Evolutionary conservation across 2,797 vertebrate genomes (phyloP).

Genomic region (Rhinatrema bivittatum): DNA sequence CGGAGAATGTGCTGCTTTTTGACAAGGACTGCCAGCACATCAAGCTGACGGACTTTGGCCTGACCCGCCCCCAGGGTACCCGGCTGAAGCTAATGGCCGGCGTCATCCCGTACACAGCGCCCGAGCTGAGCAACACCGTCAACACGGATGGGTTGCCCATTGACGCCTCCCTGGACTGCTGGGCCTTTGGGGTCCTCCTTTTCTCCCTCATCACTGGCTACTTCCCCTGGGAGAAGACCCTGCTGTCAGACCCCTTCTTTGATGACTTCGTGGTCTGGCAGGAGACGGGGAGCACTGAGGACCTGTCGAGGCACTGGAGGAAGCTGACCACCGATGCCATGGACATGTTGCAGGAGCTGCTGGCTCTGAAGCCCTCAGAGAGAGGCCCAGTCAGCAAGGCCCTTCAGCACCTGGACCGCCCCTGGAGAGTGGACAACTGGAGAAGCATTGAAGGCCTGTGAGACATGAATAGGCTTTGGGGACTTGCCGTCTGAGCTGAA

Average conservation of each 20-base stretch:
- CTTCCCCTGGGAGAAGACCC: constrained; percentile 91
- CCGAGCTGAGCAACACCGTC: constrained; percentile 51
- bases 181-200: constrained; percentile 83
- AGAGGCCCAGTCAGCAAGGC: constrained; percentile 63
- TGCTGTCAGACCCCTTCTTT: constrained; percentile 71
- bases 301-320: constrained; percentile 70
- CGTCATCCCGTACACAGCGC: constrained; percentile 81
- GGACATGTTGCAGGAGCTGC: constrained; percentile 64
- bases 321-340: constrained; percentile 65
- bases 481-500: neutral
- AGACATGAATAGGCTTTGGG: neutral
- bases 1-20: constrained; percentile 88
- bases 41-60: constrained; percentile 88
- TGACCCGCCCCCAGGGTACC: constrained; percentile 63
- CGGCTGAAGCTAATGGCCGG: constrained; percentile 55
- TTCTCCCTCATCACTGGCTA: constrained; percentile 89
- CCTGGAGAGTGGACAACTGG: constrained; percentile 54
- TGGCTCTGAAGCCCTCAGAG: constrained; percentile 60
- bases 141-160: constrained; percentile 66
- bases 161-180: constrained; percentile 77
- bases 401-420: constrained; percentile 60
- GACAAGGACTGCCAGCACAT: constrained; percentile 70
- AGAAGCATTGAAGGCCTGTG: neutral
- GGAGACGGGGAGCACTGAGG: constrained; percentile 37
- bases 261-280: constrained; percentile 74